phyloP scores from a whole-genome alignment of 1,140 invertebrate species.

The Drosophila auraria region DNA sequence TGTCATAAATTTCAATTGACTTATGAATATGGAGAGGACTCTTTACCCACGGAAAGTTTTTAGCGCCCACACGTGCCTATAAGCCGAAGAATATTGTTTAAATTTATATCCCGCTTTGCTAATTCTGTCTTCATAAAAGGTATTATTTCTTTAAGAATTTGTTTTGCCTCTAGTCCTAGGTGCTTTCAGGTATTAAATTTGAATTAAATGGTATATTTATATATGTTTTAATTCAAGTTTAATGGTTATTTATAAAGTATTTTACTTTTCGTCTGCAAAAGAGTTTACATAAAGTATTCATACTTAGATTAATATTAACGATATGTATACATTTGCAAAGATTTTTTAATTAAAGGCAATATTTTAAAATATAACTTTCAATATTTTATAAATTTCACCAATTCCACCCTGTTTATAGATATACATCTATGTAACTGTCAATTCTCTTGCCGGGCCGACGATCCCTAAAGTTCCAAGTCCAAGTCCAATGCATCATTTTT shows the following conservation, averaged over 20 bases:
- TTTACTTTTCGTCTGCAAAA: too few species aligned
- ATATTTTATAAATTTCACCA: neutral
- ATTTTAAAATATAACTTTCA: too few species aligned
- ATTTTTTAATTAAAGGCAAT: neutral
- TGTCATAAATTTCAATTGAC: conserved; percentile 77
- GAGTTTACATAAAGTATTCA: too few species aligned
- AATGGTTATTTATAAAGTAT: neutral
- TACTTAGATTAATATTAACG: neutral
- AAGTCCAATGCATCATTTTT: conserved; percentile 74
- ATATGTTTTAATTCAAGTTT: neutral
- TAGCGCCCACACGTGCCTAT: conserved; percentile 46
- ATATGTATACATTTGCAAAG: neutral
- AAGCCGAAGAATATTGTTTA: conserved; percentile 30
- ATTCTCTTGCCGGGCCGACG: conserved; percentile 35
- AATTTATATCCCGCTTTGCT: conserved; percentile 36
- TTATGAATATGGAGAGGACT: conserved; percentile 52
- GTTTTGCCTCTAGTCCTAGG: neutral
- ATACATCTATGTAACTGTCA: conserved; percentile 28
- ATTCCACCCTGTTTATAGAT: neutral
- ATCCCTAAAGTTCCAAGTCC: conserved; percentile 51
- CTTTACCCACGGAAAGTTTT: conserved; percentile 41
- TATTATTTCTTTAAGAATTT: neutral
- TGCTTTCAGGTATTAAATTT: neutral
- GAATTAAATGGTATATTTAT: too few species aligned
- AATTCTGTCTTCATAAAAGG: neutral